Percentiles rank a stretch among this genome's conserved stretches.
These are phyloP conservation scores for Alces alces DNA, from an alignment of 2,113 vertebrate genomes.

Conservation along the genomic window DNA sequence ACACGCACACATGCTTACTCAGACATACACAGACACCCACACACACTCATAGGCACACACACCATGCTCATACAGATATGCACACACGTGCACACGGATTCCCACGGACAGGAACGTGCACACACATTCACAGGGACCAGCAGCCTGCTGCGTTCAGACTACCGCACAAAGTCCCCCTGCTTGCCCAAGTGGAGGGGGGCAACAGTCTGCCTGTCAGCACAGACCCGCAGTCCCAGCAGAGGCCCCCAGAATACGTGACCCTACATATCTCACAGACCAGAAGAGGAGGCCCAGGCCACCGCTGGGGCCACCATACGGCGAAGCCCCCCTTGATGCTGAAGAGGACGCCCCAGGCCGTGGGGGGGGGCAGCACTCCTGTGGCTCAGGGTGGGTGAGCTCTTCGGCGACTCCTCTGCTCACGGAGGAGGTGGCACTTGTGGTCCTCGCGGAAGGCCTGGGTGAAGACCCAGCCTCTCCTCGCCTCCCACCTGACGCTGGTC, in stretches of 20 bases:
- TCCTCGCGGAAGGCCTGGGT: neutral
- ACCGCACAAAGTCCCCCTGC: neutral
- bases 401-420: rapidly evolving
- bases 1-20: neutral
- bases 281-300: neutral
- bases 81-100: neutral
- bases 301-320: neutral
- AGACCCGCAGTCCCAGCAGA: neutral
- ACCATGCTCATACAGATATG: neutral
- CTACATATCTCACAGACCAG: neutral
- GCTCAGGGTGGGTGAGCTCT: neutral
- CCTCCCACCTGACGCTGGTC: neutral
- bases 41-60: neutral
- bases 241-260: rapidly evolving
- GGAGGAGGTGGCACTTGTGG: neutral
- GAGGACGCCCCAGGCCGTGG: neutral
- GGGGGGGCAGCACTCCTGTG: rapidly evolving
- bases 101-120: neutral
- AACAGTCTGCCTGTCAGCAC: neutral
- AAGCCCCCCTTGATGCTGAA: neutral
- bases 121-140: neutral
- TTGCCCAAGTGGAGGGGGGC: neutral
- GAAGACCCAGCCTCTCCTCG: neutral
- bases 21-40: neutral
- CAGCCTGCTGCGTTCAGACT: neutral